phyloP scores from a whole-genome alignment of 2,888 invertebrate genomes.

The Julus scanicus region DNA sequence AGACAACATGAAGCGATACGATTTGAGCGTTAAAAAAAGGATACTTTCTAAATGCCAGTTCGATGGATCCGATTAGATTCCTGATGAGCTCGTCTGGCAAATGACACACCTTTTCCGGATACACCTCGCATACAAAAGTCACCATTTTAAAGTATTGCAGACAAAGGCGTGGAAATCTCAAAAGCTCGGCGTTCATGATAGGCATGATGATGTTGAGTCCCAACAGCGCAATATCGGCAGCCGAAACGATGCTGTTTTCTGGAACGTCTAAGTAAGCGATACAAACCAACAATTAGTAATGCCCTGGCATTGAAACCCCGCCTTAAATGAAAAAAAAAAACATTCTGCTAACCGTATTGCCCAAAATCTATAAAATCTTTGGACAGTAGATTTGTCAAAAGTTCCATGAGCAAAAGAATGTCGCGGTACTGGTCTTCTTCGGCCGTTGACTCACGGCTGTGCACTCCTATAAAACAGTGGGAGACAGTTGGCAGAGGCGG shows the following conservation, averaged over 20 bases:
- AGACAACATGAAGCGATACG: neutral
- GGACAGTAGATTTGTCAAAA: slow-evolving; percentile 73
- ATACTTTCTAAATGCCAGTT: slow-evolving; percentile 70
- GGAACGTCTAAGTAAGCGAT: slow-evolving; percentile 3
- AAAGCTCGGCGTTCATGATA: slow-evolving; percentile 76
- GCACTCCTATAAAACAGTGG: slow-evolving; percentile 56
- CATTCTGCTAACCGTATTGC: slow-evolving; percentile 59
- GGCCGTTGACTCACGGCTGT: slow-evolving; percentile 69
- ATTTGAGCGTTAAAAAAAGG: slow-evolving; percentile 48
- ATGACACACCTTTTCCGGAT: slow-evolving; percentile 73
- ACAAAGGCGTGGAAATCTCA: slow-evolving; percentile 78
- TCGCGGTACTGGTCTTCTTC: slow-evolving; percentile 80
- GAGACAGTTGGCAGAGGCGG: neutral
- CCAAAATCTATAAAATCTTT: slow-evolving; percentile 71
- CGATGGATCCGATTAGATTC: slow-evolving; percentile 71
- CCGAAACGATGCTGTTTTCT: slow-evolving; percentile 59
- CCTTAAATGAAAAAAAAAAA: neutral
- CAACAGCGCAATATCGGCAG: slow-evolving; percentile 75
- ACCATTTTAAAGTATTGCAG: slow-evolving; percentile 75
- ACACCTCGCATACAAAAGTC: slow-evolving; percentile 74
- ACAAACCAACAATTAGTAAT: neutral
- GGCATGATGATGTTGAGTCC: slow-evolving; percentile 79
- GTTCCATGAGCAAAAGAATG: slow-evolving; percentile 81
- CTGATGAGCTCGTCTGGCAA: slow-evolving; percentile 70
- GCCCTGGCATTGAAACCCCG: neutral